Percentiles rank a stretch among this genome's conserved stretches.
These are phyloP conservation scores for Exocentrus adspersus DNA, from an alignment of 2,888 invertebrate genomes.

Conservation along the genomic window DNA sequence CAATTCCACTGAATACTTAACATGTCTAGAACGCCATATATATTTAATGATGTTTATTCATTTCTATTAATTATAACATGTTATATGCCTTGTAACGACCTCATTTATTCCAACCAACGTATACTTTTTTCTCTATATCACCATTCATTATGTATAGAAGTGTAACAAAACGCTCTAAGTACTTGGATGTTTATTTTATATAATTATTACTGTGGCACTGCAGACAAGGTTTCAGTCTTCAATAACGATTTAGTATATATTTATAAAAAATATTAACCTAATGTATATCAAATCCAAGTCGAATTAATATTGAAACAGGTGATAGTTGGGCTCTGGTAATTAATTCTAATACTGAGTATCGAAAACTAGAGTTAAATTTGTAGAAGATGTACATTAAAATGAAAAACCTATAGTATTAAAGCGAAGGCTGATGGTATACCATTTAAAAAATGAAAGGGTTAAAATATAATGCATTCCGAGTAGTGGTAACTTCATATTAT, in stretches of 20 bases:
- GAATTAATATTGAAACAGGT: too few species aligned
- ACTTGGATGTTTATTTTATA: constrained; percentile 14
- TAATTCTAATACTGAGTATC: constrained; percentile 2
- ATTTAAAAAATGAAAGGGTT: constrained; percentile 25
- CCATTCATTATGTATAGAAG: constrained; percentile 8
- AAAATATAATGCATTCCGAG: constrained; percentile 18
- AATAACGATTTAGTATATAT: neutral
- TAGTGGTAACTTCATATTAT: constrained; percentile 18
- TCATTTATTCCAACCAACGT: constrained; percentile 6
- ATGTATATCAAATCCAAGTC: too few species aligned
- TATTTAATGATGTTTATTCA: constrained; percentile 16
- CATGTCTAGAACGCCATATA: constrained; percentile 3
- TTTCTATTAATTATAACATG: constrained; percentile 16
- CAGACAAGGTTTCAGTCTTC: neutral
- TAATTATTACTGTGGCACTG: constrained; percentile 4
- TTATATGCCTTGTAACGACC: constrained; percentile 10
- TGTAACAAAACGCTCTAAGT: constrained; percentile 7
- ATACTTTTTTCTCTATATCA: constrained; percentile 6
- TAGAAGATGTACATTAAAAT: constrained; percentile 16
- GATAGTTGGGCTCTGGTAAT: neutral
- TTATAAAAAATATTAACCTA: too few species aligned
- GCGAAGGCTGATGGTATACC: constrained; percentile 16
- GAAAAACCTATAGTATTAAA: constrained; percentile 20
- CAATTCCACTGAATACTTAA: constrained; percentile 3
- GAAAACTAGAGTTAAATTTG: constrained; percentile 13